Conservation (phyloP, 1,140 invertebrate genomes). For the Psix sp. region DNA sequence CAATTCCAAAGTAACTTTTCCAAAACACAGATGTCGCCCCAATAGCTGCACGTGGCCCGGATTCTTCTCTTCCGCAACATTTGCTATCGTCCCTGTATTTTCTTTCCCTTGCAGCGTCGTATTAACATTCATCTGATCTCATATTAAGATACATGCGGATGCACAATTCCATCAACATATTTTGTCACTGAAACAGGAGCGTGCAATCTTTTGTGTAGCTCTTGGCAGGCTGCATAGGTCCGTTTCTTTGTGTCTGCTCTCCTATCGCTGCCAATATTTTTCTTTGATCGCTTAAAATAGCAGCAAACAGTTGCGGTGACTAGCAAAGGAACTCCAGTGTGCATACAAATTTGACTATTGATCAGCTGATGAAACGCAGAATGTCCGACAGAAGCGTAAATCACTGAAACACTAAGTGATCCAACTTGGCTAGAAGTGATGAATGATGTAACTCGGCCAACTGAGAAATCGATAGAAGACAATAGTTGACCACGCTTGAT, state of each 20-base stretch:
- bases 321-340: slow-evolving; percentile 16
- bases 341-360: slow-evolving; percentile 23
- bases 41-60: no score
- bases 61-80: no score
- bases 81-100: no score
- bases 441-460: slow-evolving; percentile 46
- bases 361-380: slow-evolving; percentile 12
- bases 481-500: slow-evolving; percentile 59
- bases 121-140: no score
- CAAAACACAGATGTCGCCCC: no score
- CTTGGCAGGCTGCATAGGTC: background rate
- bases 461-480: slow-evolving; percentile 58
- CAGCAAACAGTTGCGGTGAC: slow-evolving; percentile 7
- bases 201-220: slow-evolving; percentile 15
- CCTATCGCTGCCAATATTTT: slow-evolving; percentile 16
- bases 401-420: slow-evolving; percentile 26
- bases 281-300: slow-evolving; percentile 31
- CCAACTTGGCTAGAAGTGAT: slow-evolving; percentile 45
- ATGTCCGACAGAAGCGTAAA: slow-evolving; percentile 25
- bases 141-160: no score
- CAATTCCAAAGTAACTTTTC: no score
- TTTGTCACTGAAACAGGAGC: slow-evolving; percentile 4
- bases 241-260: background rate
- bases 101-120: no score
- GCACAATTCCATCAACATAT: slow-evolving; percentile 5